Conservation (phyloP, 2,888 invertebrate species). For the Platycheirus rosarum region DNA sequence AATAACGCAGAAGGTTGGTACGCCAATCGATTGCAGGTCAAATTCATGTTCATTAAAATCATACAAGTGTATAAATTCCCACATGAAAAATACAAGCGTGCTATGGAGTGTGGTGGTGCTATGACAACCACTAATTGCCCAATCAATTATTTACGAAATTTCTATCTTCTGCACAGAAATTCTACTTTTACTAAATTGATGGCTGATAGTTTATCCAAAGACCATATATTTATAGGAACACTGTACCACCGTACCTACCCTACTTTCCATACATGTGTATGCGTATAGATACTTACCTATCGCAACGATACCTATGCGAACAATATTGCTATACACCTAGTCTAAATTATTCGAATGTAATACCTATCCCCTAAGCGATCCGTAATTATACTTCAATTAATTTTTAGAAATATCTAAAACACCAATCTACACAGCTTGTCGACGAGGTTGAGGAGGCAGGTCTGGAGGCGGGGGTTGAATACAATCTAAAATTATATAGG, state of each 20-base stretch:
- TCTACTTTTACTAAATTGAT: constrained; percentile 25
- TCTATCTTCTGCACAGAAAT: constrained; percentile 23
- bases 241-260: too few relatives aligned
- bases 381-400: constrained; percentile 74
- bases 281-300: background rate
- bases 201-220: background rate
- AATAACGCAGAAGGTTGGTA: too few relatives aligned
- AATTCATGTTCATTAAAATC: constrained; percentile 39
- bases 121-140: constrained; percentile 71
- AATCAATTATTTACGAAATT: constrained; percentile 69
- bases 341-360: constrained; percentile 57
- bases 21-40: constrained; percentile 26
- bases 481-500: constrained; percentile 54
- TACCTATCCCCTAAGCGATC: constrained; percentile 60
- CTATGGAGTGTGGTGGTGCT: constrained; percentile 30
- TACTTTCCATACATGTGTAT: background rate
- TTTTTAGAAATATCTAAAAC: constrained; percentile 69
- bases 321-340: constrained; percentile 18
- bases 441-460: background rate
- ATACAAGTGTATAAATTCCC: constrained; percentile 66
- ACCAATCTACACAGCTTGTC: constrained; percentile 53
- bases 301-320: background rate
- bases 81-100: constrained; percentile 55
- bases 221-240: background rate
- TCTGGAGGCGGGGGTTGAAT: constrained; percentile 8